phyloP scores from a whole-genome alignment of 2,113 vertebrate species.

The Mobula hypostoma region DNA sequence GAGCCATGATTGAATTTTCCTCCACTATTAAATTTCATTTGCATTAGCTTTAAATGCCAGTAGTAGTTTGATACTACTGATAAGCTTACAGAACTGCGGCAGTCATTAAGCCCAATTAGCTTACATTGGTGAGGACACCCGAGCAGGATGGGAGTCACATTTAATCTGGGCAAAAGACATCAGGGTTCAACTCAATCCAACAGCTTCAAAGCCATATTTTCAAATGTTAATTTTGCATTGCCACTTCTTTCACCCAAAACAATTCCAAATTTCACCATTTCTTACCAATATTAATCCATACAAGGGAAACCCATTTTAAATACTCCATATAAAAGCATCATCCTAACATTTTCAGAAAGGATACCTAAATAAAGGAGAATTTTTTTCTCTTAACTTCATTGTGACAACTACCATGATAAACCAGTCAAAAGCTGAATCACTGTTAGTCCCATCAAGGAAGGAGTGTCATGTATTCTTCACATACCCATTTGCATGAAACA shows the following conservation, averaged over 20 bases:
- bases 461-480: not conserved
- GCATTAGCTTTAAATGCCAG: not conserved
- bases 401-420: not conserved
- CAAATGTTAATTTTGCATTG: not conserved
- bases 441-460: not conserved
- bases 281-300: not conserved
- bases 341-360: too few relatives aligned
- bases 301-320: not conserved
- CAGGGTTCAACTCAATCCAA: not conserved
- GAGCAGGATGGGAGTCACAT: not conserved
- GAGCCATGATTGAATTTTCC: too few relatives aligned
- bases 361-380: not conserved
- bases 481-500: not conserved
- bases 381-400: not conserved
- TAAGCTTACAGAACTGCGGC: not conserved
- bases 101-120: not conserved
- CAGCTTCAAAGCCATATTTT: not conserved
- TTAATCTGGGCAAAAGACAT: not conserved
- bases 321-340: not conserved
- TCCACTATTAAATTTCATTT: too few relatives aligned
- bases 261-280: not conserved
- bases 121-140: too few relatives aligned
- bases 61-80: not conserved
- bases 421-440: not conserved
- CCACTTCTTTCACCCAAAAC: not conserved